A percentile compares a stretch with the other conserved stretches of the same genome.
Conservation (phyloP, 2,797 vertebrate genomes). For the Oreochromis mossambicus region DNA sequence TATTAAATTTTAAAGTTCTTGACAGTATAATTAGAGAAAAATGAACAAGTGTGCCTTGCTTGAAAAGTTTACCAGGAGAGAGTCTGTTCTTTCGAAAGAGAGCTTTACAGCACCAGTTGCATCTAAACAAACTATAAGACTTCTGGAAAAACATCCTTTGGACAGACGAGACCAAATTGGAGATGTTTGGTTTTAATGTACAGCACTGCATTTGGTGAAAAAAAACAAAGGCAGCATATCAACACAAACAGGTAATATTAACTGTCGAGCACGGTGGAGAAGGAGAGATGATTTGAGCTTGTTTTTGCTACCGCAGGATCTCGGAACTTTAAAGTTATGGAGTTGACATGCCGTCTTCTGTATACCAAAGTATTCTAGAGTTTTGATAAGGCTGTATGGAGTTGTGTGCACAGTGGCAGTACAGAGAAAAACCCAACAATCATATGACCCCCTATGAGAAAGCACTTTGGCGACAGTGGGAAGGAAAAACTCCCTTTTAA, state of each 20-base stretch:
- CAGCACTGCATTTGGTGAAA: background rate
- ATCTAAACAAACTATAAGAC: background rate
- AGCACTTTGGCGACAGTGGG: too few relatives aligned
- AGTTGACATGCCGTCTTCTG: background rate
- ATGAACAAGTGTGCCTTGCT: background rate
- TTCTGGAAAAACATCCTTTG: background rate
- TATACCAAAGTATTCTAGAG: background rate
- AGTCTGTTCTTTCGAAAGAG: background rate
- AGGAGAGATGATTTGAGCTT: background rate
- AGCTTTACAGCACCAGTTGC: background rate
- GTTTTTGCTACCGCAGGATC: background rate
- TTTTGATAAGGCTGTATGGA: background rate
- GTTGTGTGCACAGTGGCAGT: background rate
- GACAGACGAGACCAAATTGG: background rate
- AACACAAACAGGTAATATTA: background rate
- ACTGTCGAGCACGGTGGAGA: background rate
- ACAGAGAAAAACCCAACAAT: too few relatives aligned
- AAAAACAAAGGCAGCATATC: background rate
- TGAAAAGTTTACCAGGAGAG: background rate
- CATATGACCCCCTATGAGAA: too few relatives aligned
- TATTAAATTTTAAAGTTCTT: background rate
- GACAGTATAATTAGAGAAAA: background rate
- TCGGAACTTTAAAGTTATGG: background rate
- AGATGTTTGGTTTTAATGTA: background rate
- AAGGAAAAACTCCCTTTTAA: too few relatives aligned